Evolutionary conservation across 2,113 vertebrate species (phyloP).

Genomic region (Gopherus flavomarginatus): DNA sequence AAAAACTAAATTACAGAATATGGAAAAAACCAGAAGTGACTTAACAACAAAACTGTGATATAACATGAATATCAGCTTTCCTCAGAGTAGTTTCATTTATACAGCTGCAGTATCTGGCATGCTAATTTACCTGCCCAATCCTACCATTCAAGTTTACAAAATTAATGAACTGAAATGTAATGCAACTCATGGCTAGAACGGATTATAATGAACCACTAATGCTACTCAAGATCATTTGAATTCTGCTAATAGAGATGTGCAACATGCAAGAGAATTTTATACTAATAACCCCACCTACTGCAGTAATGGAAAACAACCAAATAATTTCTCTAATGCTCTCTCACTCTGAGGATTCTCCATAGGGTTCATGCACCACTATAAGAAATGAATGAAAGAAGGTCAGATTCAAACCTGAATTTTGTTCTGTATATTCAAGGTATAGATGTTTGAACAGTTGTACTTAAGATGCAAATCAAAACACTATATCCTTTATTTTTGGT

Average conservation of each 20-base stretch:
- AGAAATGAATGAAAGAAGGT: background rate
- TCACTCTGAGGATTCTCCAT: background rate
- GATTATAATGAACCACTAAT: background rate
- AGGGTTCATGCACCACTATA: background rate
- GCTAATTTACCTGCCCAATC: background rate
- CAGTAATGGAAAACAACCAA: background rate
- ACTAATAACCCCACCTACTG: background rate
- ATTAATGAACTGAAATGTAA: background rate
- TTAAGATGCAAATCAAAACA: background rate
- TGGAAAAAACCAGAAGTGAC: background rate
- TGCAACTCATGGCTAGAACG: background rate
- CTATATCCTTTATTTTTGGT: background rate
- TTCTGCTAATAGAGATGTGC: rapidly evolving
- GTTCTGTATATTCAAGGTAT: background rate
- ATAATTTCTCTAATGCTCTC: background rate
- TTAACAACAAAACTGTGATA: background rate
- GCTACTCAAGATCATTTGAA: background rate
- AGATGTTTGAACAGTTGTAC: background rate
- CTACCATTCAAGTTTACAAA: background rate
- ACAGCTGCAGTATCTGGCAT: background rate
- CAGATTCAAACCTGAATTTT: background rate
- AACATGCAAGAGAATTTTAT: background rate
- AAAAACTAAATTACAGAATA: background rate
- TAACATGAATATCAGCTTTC: background rate
- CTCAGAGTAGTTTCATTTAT: background rate